These are phyloP conservation scores for Papilio xuthus DNA, from an alignment of 1,140 invertebrate species.

Conservation along the genomic window DNA sequence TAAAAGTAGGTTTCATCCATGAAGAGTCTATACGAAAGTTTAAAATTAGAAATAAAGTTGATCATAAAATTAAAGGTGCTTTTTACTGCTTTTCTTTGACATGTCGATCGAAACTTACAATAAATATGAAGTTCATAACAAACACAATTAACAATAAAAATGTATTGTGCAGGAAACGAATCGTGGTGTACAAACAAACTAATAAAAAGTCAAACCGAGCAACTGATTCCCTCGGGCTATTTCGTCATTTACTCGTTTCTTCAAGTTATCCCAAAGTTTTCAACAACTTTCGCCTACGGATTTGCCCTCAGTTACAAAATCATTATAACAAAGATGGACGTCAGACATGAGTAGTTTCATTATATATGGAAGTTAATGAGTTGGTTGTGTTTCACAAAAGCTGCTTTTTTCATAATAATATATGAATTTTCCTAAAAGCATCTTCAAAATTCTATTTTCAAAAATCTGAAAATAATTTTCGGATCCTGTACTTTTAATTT, in stretches of 20 bases:
- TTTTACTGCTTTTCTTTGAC: too few species aligned
- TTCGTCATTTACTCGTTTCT: slow-evolving; percentile 17
- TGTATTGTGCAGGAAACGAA: not conserved
- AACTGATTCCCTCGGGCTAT: slow-evolving; percentile 3
- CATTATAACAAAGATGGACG: not conserved
- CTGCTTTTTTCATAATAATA: too few species aligned
- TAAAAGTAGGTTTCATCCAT: too few species aligned
- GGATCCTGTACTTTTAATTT: too few species aligned
- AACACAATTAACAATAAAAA: not conserved
- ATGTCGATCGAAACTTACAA: not conserved
- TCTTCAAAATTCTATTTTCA: too few species aligned
- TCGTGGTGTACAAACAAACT: not conserved
- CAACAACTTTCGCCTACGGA: slow-evolving; percentile 4
- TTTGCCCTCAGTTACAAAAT: not conserved
- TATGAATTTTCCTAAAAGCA: too few species aligned
- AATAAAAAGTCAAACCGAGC: slow-evolving; percentile 10
- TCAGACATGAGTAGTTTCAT: not conserved
- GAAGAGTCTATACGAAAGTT: too few species aligned
- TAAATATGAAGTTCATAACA: not conserved
- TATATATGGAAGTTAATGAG: not conserved
- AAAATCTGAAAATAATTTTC: too few species aligned
- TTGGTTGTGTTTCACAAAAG: too few species aligned
- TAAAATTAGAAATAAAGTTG: too few species aligned
- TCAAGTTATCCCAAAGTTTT: not conserved
- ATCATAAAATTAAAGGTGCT: too few species aligned